Evolutionary conservation across 2,888 invertebrate species (phyloP), one percentile per base, ranked within the genome.

Genomic region (Platycheirus albimanus): DNA sequence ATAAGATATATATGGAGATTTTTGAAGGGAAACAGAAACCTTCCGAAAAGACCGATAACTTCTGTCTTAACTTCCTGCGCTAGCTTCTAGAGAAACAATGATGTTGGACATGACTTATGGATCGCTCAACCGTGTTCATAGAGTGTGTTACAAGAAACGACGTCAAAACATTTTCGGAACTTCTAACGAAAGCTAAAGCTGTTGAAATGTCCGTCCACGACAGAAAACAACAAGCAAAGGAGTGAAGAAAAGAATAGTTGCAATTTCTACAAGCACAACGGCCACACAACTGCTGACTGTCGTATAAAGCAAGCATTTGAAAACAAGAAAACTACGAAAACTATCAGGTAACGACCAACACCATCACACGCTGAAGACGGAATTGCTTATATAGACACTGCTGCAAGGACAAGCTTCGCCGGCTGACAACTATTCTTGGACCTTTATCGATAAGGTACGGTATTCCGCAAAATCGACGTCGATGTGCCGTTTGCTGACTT

Each of bases 51-150:
- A 67, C 67, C 5, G 54, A 67, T 13, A 45, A 54, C 17, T 67
- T 0, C 36, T 69, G 3, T 2, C 67, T 0, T 30, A 24, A 7
- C 11, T 69, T 5, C 38, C 52, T 24, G 24, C 24, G 3, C 6
- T 6, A 24, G 24, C 24, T 24, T 6, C 24, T 4, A 24, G 6
- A 6, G 67, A 67, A 45, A n/a, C 41, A 3, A 67, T 67, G 54
- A 52, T 45, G 66, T 5, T 51, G 7, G 51, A 66, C 5, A 66
- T 66, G 51, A 19, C 52, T 1, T 66, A 66, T 15, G 66, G 66
- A 5, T 6, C 41, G 0, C 20, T 66, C 3, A 10, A 51, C 4
- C 41, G 24, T 24, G 6, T 24, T 24, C 24, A 6, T 6, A 6
- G 6, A 24, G 24, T n/a, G 24, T 24, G 24, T 24, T 24, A 4